Percentiles rank a stretch among this genome's conserved stretches.
phyloP scores from a whole-genome alignment of 2,113 vertebrate genomes.

The Corythoichthys haematopterus region DNA sequence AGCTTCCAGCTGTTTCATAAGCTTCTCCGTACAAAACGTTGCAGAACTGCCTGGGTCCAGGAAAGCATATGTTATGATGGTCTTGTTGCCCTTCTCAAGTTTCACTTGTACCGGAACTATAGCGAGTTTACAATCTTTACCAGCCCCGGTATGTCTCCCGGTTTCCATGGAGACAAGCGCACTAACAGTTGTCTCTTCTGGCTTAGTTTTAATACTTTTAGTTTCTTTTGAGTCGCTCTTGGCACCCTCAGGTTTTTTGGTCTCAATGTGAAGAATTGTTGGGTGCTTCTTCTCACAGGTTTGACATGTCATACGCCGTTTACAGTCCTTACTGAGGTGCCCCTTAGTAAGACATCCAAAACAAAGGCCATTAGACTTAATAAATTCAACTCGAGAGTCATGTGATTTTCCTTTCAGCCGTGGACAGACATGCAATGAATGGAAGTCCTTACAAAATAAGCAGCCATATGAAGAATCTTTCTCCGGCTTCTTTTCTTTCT shows the following conservation, averaged over 20 bases:
- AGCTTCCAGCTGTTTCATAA: background rate
- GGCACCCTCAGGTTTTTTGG: background rate
- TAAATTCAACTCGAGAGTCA: background rate
- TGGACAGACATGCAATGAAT: background rate
- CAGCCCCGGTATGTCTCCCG: background rate
- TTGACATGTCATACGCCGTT: background rate
- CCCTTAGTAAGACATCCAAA: background rate
- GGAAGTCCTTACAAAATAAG: background rate
- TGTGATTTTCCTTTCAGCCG: background rate
- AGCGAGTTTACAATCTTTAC: background rate
- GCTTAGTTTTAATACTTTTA: background rate
- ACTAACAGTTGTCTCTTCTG: background rate
- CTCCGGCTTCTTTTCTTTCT: background rate
- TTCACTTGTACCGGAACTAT: background rate
- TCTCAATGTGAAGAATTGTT: background rate
- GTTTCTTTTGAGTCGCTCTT: background rate
- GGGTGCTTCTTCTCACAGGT: background rate
- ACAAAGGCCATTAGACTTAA: background rate
- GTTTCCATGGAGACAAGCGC: background rate
- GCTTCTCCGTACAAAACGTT: background rate
- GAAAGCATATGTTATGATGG: background rate
- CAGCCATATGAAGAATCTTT: background rate
- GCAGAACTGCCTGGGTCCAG: background rate
- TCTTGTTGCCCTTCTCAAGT: background rate
- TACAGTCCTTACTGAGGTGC: background rate